These are phyloP conservation scores for Sminthurinus aureus DNA, from an alignment of 2,888 invertebrate species.

Conservation along the genomic window DNA sequence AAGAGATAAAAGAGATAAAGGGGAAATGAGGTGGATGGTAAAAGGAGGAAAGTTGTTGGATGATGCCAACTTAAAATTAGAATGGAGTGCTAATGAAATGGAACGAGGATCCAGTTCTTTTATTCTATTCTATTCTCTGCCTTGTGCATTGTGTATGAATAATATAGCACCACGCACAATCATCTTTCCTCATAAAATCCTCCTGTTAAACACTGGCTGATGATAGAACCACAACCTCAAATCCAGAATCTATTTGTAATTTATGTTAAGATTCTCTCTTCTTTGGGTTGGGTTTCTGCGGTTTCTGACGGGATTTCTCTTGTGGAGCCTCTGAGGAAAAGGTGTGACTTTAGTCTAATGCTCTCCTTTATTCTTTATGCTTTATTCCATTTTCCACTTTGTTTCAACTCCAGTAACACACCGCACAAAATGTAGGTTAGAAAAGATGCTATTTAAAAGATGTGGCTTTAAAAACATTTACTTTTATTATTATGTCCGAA, in stretches of 20 bases:
- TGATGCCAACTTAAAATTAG: no score
- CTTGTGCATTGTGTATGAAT: background rate
- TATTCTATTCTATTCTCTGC: background rate
- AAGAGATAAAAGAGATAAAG: no score
- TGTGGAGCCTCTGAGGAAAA: slow-evolving; percentile 33
- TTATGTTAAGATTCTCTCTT: background rate
- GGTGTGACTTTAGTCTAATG: slow-evolving; percentile 25
- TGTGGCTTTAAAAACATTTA: no score
- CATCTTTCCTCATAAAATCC: slow-evolving; percentile 24
- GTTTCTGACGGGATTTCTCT: slow-evolving; percentile 25
- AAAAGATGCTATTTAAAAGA: no score
- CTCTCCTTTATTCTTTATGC: background rate
- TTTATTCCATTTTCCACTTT: background rate
- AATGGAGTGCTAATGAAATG: no score
- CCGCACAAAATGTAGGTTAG: no score
- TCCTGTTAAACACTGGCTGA: background rate
- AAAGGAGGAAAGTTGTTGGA: no score
- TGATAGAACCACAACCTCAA: background rate
- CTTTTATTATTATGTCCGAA: no score
- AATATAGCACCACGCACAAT: background rate
- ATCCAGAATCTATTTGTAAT: slow-evolving; percentile 13
- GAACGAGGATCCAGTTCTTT: background rate
- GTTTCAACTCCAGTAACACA: no score
- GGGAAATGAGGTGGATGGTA: no score
- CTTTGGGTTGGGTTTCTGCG: slow-evolving; percentile 26